A percentile compares a stretch with the other conserved stretches of the same genome.
Conservation (phyloP, 2,888 invertebrate genomes). For the Phaonia tiefii region DNA sequence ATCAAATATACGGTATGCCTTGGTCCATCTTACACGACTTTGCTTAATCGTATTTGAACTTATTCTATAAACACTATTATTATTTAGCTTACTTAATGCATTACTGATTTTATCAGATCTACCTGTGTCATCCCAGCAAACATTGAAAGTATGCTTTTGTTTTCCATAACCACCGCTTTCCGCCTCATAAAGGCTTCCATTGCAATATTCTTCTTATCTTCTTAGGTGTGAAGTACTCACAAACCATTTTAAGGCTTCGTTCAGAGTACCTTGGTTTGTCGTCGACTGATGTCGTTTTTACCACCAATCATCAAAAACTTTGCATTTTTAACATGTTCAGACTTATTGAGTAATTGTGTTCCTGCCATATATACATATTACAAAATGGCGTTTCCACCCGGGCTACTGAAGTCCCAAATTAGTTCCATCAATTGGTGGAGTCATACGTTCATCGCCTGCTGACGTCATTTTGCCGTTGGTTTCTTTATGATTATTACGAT, state of each 20-base stretch:
- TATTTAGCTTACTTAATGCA: constrained; percentile 2
- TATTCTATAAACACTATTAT: no score
- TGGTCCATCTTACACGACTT: constrained; percentile 45
- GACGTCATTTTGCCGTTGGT: background rate
- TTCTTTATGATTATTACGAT: no score
- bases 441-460: constrained; percentile 5
- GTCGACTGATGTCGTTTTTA: background rate
- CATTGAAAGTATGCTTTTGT: constrained; percentile 18
- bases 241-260: constrained; percentile 11
- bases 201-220: constrained; percentile 8
- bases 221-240: constrained; percentile 16
- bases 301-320: constrained; percentile 27
- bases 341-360: constrained; percentile 22
- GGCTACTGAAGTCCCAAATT: constrained; percentile 5
- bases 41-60: background rate
- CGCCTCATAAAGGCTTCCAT: constrained; percentile 26
- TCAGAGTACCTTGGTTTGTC: no score
- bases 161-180: constrained; percentile 25
- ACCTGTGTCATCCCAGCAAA: constrained; percentile 27
- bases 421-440: constrained; percentile 23
- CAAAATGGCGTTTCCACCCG: constrained; percentile 1
- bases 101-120: background rate
- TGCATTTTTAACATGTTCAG: no score
- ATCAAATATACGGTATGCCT: constrained; percentile 47
- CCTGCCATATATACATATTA: constrained; percentile 27